A percentile compares a stretch with the other conserved stretches of the same genome.
Conservation (phyloP, 2,888 invertebrate genomes). For the Parnassius smintheus region DNA sequence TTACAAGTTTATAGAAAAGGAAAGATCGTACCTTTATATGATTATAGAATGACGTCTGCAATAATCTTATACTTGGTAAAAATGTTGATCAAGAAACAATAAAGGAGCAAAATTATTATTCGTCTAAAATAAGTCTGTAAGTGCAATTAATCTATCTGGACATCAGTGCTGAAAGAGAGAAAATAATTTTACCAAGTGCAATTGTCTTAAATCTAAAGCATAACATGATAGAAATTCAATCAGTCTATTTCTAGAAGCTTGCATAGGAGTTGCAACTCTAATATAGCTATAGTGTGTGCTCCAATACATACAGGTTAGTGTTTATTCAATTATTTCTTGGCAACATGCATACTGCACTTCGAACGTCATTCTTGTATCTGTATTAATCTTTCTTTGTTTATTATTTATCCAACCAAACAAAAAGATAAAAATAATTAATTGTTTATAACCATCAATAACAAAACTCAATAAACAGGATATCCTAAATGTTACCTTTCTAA, state of each 20-base stretch:
- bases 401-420: constrained; percentile 39
- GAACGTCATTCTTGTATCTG: constrained; percentile 15
- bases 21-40: not conserved
- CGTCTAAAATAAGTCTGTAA: too few relatives aligned
- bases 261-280: too few relatives aligned
- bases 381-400: constrained; percentile 29
- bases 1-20: not conserved
- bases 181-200: too few relatives aligned
- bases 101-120: too few relatives aligned
- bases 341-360: not conserved
- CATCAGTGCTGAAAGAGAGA: too few relatives aligned
- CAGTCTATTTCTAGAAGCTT: too few relatives aligned
- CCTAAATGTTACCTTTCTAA: constrained; percentile 62
- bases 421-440: constrained; percentile 54
- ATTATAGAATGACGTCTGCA: constrained; percentile 25
- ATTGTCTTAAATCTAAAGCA: too few relatives aligned
- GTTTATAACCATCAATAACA: constrained; percentile 48
- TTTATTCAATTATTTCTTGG: not conserved
- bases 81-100: too few relatives aligned
- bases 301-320: too few relatives aligned
- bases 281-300: too few relatives aligned
- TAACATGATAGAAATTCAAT: too few relatives aligned
- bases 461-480: constrained; percentile 50
- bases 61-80: constrained; percentile 8
- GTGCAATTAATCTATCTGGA: too few relatives aligned